phyloP scores from a whole-genome alignment of 92 coral and sea anemone genomes.

The Zoanthus gigantus region DNA sequence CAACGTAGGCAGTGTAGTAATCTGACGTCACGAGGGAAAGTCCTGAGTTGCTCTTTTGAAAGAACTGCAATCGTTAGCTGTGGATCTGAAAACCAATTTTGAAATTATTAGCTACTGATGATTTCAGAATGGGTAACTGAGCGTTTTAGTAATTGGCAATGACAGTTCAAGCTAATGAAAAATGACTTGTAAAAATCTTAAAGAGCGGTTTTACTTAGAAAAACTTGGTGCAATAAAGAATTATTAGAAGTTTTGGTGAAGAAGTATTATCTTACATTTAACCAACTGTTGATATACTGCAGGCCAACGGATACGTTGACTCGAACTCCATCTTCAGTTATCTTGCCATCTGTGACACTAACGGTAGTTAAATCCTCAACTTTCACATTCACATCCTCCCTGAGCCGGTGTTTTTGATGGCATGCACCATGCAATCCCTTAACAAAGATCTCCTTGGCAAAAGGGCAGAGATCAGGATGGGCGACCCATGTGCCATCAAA shows the following conservation, averaged over 20 bases:
- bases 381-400: conserved; percentile 96
- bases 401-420: conserved; percentile 94
- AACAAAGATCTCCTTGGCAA: conserved; percentile 85
- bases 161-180: no score
- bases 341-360: conserved; percentile 81
- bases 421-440: conserved; percentile 86
- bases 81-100: no score
- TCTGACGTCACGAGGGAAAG: no score
- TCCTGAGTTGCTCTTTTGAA: no score
- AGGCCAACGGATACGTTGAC: conserved; percentile 83
- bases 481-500: conserved; percentile 99
- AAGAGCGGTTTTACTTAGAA: no score
- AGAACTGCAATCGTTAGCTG: no score
- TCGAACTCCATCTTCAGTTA: conserved; percentile 90
- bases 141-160: no score
- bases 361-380: conserved; percentile 89
- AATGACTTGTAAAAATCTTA: no score
- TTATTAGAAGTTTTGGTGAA: neutral
- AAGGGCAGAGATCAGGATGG: conserved; percentile 93
- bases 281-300: conserved; percentile 94
- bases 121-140: no score
- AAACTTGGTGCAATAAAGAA: no score
- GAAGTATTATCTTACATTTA: conserved; percentile 66
- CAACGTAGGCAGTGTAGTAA: no score
- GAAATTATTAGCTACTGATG: no score